These are phyloP conservation scores for Smutsia temminckii DNA, from an alignment of 2,797 vertebrate genomes.

Conservation along the genomic window DNA sequence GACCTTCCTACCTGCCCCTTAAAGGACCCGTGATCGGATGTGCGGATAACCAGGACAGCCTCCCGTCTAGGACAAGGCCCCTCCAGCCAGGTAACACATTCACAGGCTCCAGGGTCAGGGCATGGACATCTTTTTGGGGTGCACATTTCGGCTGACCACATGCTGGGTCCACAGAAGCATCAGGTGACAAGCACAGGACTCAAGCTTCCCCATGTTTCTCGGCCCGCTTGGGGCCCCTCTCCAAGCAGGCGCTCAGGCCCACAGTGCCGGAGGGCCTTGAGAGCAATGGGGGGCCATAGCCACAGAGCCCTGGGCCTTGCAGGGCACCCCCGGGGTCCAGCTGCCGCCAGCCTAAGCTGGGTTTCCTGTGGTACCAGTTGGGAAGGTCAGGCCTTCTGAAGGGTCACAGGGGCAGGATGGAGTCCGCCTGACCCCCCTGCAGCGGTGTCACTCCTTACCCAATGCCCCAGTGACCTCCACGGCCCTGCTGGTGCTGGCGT, in stretches of 20 bases:
- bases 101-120: no score
- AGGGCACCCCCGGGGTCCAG: fast-evolving
- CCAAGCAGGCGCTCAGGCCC: fast-evolving
- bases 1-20: no score
- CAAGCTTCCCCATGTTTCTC: no score
- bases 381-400: not conserved
- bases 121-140: fast-evolving
- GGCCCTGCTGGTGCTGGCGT: not conserved
- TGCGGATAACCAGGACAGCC: fast-evolving
- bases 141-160: fast-evolving
- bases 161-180: fast-evolving
- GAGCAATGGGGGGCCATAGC: no score
- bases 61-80: no score
- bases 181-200: not conserved
- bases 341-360: not conserved
- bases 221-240: no score
- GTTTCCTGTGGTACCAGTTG: no score
- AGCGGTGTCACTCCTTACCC: fast-evolving
- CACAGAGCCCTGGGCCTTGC: no score
- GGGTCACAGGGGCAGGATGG: not conserved
- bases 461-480: fast-evolving
- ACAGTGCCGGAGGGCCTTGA: fast-evolving
- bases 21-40: no score
- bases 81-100: fast-evolving
- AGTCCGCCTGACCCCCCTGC: no score